These are phyloP conservation scores for Taurulus bubalis DNA, from an alignment of 2,113 vertebrate genomes.

Conservation along the genomic window DNA sequence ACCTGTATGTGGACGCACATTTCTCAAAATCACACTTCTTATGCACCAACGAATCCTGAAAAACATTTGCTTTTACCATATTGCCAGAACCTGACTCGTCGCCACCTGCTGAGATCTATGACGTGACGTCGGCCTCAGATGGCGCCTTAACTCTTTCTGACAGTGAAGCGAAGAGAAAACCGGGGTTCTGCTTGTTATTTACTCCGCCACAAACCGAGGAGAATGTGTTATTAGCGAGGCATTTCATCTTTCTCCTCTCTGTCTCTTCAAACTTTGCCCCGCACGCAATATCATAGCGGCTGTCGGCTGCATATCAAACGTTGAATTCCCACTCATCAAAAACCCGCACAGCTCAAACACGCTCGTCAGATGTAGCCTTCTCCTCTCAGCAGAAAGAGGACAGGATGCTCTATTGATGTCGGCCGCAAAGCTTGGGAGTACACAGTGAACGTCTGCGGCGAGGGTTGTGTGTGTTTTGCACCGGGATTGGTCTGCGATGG, in stretches of 20 bases:
- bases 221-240: constrained; percentile 30
- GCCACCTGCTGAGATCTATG: background rate
- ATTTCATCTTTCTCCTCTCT: constrained; percentile 54
- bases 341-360: constrained; percentile 17
- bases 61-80: background rate
- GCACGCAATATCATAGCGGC: constrained; percentile 24
- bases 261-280: constrained; percentile 43
- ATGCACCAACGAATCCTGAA: constrained; percentile 9
- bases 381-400: constrained; percentile 53
- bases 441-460: constrained; percentile 18
- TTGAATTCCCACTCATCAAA: constrained; percentile 47
- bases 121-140: constrained; percentile 9
- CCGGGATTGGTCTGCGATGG: too few relatives aligned
- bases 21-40: too few relatives aligned
- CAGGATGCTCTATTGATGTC: constrained; percentile 53
- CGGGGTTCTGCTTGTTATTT: constrained; percentile 19
- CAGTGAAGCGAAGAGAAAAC: constrained; percentile 14
- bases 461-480: background rate
- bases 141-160: constrained; percentile 28
- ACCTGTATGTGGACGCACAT: background rate
- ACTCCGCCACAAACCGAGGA: constrained; percentile 5
- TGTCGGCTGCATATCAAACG: constrained; percentile 66
- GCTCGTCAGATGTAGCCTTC: constrained; percentile 59
- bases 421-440: constrained; percentile 14
- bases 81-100: constrained; percentile 4